Percentiles rank a stretch among this genome's conserved stretches.
These are phyloP conservation scores for Panthera uncia DNA, from an alignment of 2,113 vertebrate species.

Conservation along the genomic window DNA sequence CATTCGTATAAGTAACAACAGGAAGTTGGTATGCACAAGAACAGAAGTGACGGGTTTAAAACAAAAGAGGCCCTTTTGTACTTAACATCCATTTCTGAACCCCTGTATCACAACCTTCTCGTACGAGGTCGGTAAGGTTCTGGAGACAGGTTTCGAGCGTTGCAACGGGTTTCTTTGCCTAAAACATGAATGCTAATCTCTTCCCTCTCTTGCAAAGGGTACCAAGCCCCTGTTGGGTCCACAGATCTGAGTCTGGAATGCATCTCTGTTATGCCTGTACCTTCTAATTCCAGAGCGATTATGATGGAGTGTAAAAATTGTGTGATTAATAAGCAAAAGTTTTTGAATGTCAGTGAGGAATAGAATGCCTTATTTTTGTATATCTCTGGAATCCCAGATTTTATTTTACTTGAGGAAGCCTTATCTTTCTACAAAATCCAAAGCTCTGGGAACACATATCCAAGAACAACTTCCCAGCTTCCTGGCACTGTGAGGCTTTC, in stretches of 20 bases:
- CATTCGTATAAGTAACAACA: not conserved
- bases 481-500: conserved; percentile 66
- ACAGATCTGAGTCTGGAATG: conserved; percentile 70
- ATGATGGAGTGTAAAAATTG: conserved; percentile 71
- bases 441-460: conserved; percentile 72
- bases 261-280: conserved; percentile 68
- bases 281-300: conserved; percentile 70
- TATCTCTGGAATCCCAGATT: conserved; percentile 74
- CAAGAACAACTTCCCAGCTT: conserved; percentile 73
- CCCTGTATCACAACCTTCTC: conserved; percentile 55
- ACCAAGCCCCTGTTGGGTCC: conserved; percentile 64
- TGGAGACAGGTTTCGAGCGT: conserved; percentile 1
- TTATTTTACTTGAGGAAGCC: conserved; percentile 80
- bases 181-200: conserved; percentile 52
- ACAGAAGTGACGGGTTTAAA: not conserved
- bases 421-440: conserved; percentile 81
- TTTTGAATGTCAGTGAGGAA: conserved; percentile 61
- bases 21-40: not conserved
- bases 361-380: conserved; percentile 77
- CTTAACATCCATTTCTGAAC: conserved; percentile 46
- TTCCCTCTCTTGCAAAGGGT: conserved; percentile 54
- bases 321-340: conserved; percentile 77
- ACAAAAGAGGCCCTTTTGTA: conserved; percentile 50
- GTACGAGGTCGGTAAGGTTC: conserved; percentile 48
- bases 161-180: conserved; percentile 51